These are phyloP conservation scores for Origma solitaria DNA, from an alignment of 2,113 vertebrate species.

Conservation along the genomic window DNA sequence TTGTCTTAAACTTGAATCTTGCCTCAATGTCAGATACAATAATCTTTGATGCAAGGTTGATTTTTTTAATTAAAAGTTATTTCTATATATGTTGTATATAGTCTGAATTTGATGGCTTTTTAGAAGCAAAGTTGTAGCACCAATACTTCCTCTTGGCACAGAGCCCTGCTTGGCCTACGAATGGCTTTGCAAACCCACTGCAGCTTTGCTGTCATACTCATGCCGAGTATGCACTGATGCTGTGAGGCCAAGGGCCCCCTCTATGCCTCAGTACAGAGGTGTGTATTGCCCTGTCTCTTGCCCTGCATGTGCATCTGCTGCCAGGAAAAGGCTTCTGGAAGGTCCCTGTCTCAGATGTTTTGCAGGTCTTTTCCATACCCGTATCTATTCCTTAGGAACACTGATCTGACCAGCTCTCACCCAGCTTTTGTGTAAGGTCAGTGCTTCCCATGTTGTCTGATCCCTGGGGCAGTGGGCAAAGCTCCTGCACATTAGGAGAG, in stretches of 20 bases:
- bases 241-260: neutral
- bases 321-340: neutral
- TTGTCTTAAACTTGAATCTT: conserved; percentile 76
- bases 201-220: neutral
- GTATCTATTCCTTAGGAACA: neutral
- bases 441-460: neutral
- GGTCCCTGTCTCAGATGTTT: neutral
- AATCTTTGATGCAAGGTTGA: conserved; percentile 70
- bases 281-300: neutral
- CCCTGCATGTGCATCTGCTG: neutral
- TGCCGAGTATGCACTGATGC: neutral
- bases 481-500: neutral
- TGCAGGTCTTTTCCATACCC: neutral
- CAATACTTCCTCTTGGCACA: neutral
- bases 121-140: neutral
- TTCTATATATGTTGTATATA: conserved; percentile 63
- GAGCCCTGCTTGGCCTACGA: neutral
- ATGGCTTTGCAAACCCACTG: neutral
- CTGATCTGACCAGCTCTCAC: neutral
- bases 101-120: conserved; percentile 52
- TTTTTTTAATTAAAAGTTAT: conserved; percentile 79
- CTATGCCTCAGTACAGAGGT: neutral
- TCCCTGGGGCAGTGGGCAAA: neutral
- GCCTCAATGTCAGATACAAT: conserved; percentile 68
- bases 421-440: neutral